Evolutionary conservation across 2,888 invertebrate genomes (phyloP).

Genomic region (Hipparchia semele): DNA sequence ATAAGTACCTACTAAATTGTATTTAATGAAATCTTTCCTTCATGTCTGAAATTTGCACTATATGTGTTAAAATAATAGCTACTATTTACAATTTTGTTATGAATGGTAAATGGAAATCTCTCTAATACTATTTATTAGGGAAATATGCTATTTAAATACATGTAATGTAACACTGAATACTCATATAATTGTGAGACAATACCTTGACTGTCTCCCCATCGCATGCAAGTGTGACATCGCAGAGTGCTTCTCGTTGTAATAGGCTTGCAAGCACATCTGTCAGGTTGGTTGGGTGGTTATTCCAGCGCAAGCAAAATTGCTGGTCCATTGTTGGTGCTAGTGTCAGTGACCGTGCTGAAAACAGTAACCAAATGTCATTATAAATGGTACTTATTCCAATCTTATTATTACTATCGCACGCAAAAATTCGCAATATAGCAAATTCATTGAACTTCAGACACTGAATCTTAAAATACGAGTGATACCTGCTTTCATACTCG

Average conservation of each 20-base stretch:
- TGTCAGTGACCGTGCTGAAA: conserved; percentile 83
- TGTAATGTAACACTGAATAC: not conserved
- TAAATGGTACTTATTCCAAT: conserved; percentile 52
- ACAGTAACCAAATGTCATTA: conserved; percentile 57
- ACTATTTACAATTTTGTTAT: not conserved
- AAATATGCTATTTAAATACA: not conserved
- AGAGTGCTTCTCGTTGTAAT: conserved; percentile 93
- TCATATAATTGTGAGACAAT: conserved; percentile 35
- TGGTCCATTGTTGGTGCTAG: conserved; percentile 87
- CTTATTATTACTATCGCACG: conserved; percentile 37
- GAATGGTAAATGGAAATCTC: not conserved
- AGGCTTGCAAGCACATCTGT: conserved; percentile 95
- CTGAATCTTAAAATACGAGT: conserved; percentile 27
- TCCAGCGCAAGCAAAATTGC: conserved; percentile 97
- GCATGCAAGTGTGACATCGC: conserved; percentile 96
- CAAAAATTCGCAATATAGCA: conserved; percentile 43
- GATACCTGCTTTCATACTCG: conserved; percentile 58
- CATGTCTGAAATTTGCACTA: too few relatives aligned
- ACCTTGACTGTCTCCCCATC: conserved; percentile 94
- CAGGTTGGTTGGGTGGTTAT: conserved; percentile 96
- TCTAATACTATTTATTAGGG: not conserved
- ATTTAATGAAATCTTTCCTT: not conserved
- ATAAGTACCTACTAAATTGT: not conserved
- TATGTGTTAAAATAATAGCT: too few relatives aligned
- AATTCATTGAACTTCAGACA: conserved; percentile 11